Conservation (phyloP, 2,113 vertebrate genomes). For the human region GRCh38 chr18:66629001-66629500, state of each 20-base stretch:
- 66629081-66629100: no score
- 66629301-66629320: neutral
- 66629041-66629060: no score
- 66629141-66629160: no score
- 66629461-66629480: neutral
- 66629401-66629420: neutral
- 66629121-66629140: no score
- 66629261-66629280: neutral
- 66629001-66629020: neutral
- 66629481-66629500: neutral
- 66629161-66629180: no score
- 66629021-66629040: no score
- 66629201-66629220: no score
- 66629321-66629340: neutral
- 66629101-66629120: no score
- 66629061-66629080: no score
- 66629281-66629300: neutral
- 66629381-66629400: neutral
- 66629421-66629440: neutral
- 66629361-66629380: neutral
- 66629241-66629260: neutral
- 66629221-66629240: neutral
- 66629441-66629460: neutral
- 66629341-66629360: neutral
- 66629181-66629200: no score